Evolutionary conservation across 2,113 vertebrate species (phyloP).

Genomic region (Pseudopodoces humilis): DNA sequence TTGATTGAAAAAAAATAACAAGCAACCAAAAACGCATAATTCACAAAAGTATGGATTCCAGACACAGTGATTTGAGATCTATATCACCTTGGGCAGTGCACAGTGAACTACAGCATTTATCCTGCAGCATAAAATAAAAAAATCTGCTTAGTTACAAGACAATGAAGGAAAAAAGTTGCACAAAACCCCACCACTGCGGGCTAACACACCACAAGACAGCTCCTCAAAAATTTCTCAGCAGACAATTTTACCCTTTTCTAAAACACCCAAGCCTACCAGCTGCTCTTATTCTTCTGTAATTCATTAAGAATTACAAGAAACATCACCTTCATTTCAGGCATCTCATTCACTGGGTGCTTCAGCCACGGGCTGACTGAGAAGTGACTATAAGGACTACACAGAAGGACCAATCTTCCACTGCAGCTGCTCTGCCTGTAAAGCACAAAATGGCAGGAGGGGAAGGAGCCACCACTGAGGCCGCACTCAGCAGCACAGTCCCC

Average conservation of each 20-base stretch:
- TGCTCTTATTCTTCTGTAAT: background rate
- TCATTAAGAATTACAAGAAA: background rate
- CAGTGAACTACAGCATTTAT: background rate
- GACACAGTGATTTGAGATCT: background rate
- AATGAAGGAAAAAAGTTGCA: background rate
- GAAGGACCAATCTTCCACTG: background rate
- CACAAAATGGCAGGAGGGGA: background rate
- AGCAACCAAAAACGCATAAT: fast-evolving
- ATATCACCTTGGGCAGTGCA: background rate
- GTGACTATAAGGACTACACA: background rate
- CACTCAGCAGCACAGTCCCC: background rate
- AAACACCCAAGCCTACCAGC: background rate
- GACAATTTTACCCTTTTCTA: background rate
- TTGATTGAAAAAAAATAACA: background rate
- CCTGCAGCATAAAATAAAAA: background rate
- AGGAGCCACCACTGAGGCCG: background rate
- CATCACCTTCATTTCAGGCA: background rate
- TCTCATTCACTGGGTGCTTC: background rate
- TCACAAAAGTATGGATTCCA: background rate
- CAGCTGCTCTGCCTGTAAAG: background rate
- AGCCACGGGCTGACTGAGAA: background rate
- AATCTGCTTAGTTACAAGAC: background rate
- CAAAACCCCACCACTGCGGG: background rate
- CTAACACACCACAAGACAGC: background rate
- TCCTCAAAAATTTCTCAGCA: background rate